Percentiles rank a stretch among this genome's conserved stretches.
These are phyloP conservation scores for Emmelina monodactyla DNA, from an alignment of 2,888 invertebrate genomes.

Conservation along the genomic window DNA sequence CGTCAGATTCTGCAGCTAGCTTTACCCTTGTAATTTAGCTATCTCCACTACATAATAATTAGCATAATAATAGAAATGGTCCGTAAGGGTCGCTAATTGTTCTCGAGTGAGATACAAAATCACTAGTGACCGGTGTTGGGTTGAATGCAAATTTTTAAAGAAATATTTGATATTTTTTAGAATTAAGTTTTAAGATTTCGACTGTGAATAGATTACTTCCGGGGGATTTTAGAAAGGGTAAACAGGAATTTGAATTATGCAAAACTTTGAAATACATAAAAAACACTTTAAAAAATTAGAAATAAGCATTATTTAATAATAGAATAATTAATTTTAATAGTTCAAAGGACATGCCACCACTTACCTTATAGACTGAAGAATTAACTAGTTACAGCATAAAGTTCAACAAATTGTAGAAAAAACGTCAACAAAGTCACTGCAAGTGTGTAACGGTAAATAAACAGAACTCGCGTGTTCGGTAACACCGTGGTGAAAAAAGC, in stretches of 20 bases:
- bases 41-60: slow-evolving; percentile 23
- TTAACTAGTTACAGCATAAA: slow-evolving; percentile 14
- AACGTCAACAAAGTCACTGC: slow-evolving; percentile 50
- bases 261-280: too few species aligned
- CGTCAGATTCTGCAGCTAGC: slow-evolving; percentile 31
- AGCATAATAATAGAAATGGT: slow-evolving; percentile 40
- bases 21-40: slow-evolving; percentile 29
- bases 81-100: slow-evolving; percentile 35
- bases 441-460: slow-evolving; percentile 34
- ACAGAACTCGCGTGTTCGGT: slow-evolving; percentile 15
- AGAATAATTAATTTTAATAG: too few species aligned
- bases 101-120: slow-evolving; percentile 21
- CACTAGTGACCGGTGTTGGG: slow-evolving; percentile 4
- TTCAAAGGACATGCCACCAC: too few species aligned
- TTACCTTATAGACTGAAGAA: neutral
- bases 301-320: too few species aligned
- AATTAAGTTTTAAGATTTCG: too few species aligned
- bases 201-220: too few species aligned
- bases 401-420: slow-evolving; percentile 44
- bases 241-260: too few species aligned
- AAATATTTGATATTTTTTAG: too few species aligned
- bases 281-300: too few species aligned
- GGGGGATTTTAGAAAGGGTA: too few species aligned
- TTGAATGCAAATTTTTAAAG: too few species aligned
- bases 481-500: slow-evolving; percentile 23